Percentiles rank a stretch among this genome's conserved stretches.
Evolutionary conservation across 2,888 invertebrate species (phyloP).

Genomic region (Lamproptera curius): DNA sequence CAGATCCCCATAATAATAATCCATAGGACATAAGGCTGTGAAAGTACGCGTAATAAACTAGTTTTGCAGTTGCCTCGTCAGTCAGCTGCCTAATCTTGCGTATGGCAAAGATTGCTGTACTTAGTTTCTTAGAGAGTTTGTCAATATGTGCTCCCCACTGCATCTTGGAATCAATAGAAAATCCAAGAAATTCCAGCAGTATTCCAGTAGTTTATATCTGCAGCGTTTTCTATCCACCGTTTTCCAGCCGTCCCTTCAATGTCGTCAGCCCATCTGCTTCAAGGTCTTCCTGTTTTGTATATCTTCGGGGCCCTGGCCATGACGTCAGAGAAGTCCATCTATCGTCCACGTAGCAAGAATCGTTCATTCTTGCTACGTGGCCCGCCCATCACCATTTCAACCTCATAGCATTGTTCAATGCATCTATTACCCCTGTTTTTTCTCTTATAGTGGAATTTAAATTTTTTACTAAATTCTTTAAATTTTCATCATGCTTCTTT

Average conservation of each 20-base stretch:
- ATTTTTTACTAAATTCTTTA: neutral
- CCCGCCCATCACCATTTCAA: neutral
- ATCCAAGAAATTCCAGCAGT: too few relatives aligned
- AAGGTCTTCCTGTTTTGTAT: neutral
- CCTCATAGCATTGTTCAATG: neutral
- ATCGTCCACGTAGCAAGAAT: too few relatives aligned
- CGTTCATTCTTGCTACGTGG: neutral
- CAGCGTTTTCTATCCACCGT: neutral
- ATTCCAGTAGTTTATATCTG: neutral
- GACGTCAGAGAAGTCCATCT: neutral
- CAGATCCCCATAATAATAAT: too few relatives aligned
- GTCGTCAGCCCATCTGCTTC: slow-evolving; percentile 1
- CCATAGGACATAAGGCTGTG: too few relatives aligned
- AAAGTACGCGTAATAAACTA: too few relatives aligned
- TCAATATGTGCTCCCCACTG: too few relatives aligned
- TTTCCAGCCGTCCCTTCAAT: neutral
- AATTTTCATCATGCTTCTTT: neutral
- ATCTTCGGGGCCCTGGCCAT: neutral
- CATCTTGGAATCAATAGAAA: too few relatives aligned
- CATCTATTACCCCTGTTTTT: neutral
- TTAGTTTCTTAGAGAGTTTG: too few relatives aligned
- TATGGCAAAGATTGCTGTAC: too few relatives aligned
- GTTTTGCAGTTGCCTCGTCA: too few relatives aligned
- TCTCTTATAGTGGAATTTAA: neutral
- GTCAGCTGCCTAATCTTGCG: too few relatives aligned